Evolutionary conservation across 2,797 vertebrate species (phyloP).

Genomic region (Trematomus bernacchii): DNA sequence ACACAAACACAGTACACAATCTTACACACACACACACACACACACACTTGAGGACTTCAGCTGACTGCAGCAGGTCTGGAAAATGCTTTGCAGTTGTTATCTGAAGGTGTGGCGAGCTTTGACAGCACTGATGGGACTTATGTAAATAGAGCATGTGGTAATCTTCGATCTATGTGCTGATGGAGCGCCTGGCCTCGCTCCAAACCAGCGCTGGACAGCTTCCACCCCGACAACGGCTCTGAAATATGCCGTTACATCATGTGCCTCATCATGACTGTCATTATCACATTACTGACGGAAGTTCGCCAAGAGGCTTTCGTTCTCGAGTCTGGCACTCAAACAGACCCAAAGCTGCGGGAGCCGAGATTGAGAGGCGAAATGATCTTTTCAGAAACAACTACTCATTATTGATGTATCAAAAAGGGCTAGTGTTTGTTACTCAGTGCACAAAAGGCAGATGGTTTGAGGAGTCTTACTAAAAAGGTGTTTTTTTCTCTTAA

Average conservation of each 20-base stretch:
- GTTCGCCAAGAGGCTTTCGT: conserved; percentile 16
- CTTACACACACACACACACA: conserved; percentile 6
- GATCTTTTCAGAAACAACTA: conserved; percentile 24
- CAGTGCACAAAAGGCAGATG: not conserved
- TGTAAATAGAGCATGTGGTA: conserved; percentile 49
- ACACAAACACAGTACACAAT: not conserved
- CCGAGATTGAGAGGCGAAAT: conserved; percentile 5
- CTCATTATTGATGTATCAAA: not conserved
- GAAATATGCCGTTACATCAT: conserved; percentile 62
- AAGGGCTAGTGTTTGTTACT: not conserved
- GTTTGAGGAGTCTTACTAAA: not conserved
- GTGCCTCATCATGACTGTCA: conserved; percentile 52
- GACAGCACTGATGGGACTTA: conserved; percentile 45
- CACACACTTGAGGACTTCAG: conserved; percentile 21
- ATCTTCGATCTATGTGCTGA: conserved; percentile 42
- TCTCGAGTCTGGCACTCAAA: not conserved
- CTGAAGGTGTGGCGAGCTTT: conserved; percentile 51
- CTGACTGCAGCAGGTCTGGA: conserved; percentile 48
- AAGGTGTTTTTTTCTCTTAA: not conserved
- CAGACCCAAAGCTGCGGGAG: not conserved
- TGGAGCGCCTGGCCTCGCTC: conserved; percentile 37
- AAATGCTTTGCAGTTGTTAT: conserved; percentile 61
- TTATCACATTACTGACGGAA: conserved; percentile 53
- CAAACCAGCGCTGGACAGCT: conserved; percentile 40
- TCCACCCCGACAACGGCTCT: conserved; percentile 54